Conservation (phyloP, 1,140 invertebrate species). For the Vanessa tameamea region DNA sequence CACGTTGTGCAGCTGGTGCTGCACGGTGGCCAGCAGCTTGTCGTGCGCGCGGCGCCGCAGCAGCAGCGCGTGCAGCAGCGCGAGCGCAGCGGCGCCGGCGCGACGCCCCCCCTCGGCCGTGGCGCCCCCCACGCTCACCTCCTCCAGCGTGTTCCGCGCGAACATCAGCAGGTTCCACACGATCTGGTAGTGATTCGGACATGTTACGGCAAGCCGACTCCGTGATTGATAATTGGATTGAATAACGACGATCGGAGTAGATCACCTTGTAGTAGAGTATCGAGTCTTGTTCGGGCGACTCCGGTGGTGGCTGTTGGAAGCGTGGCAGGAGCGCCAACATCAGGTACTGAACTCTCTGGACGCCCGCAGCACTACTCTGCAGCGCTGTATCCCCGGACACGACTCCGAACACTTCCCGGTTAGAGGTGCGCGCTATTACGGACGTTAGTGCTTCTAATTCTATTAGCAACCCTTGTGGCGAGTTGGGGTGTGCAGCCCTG, state of each 20-base stretch:
- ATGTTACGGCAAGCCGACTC: neutral
- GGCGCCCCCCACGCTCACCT: constrained; percentile 77
- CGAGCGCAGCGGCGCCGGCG: constrained; percentile 56
- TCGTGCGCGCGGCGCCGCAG: constrained; percentile 40
- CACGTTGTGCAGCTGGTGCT: constrained; percentile 55
- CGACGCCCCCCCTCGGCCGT: constrained; percentile 46
- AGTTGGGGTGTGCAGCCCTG: constrained; percentile 84
- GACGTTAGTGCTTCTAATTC: constrained; percentile 89
- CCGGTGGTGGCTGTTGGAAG: constrained; percentile 73
- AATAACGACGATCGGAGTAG: no score
- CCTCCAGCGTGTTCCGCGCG: constrained; percentile 82
- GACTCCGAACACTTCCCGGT: constrained; percentile 68
- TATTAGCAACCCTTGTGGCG: constrained; percentile 83
- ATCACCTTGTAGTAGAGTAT: constrained; percentile 51
- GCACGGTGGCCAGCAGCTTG: constrained; percentile 57
- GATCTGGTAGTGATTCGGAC: constrained; percentile 73
- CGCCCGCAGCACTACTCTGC: constrained; percentile 61
- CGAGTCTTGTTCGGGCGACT: constrained; percentile 29
- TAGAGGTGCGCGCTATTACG: constrained; percentile 88
- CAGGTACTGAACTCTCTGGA: constrained; percentile 84
- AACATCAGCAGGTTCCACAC: constrained; percentile 86
- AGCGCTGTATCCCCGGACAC: constrained; percentile 62
- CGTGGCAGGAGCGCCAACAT: constrained; percentile 87
- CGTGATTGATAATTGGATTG: neutral
- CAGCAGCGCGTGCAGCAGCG: constrained; percentile 46